Conservation (phyloP, 1,140 invertebrate species). For the Bicyclus anynana region DNA sequence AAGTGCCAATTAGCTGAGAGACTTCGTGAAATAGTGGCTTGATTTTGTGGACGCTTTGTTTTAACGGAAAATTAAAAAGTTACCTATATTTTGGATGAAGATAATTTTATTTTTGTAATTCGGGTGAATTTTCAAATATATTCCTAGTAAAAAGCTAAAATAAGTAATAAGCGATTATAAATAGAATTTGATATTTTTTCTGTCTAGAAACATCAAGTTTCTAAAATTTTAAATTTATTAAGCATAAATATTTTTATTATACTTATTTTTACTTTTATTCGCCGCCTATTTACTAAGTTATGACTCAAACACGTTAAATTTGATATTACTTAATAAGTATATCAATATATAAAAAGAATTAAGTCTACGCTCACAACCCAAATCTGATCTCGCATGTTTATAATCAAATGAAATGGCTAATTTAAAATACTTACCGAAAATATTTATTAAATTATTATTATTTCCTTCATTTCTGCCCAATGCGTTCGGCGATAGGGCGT, state of each 20-base stretch:
- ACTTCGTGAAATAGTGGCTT: not conserved
- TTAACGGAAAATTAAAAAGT: not conserved
- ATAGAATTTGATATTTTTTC: too few species aligned
- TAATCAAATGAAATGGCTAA: not conserved
- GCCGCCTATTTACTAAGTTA: too few species aligned
- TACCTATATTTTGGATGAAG: not conserved
- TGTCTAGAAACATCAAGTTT: too few species aligned
- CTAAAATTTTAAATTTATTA: too few species aligned
- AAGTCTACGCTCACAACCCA: not conserved
- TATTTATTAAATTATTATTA: not conserved
- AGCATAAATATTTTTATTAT: too few species aligned
- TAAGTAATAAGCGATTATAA: too few species aligned
- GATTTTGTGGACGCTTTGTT: not conserved
- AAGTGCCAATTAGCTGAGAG: not conserved
- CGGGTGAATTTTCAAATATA: too few species aligned
- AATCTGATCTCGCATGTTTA: not conserved
- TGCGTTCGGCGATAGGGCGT: not conserved
- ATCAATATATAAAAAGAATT: not conserved
- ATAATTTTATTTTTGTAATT: not conserved
- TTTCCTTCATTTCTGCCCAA: not conserved
- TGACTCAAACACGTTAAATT: too few species aligned
- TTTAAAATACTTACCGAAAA: too few species aligned
- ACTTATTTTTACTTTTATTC: too few species aligned
- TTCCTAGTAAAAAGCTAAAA: too few species aligned
- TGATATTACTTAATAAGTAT: too few species aligned